phyloP scores from a whole-genome alignment of 2,113 vertebrate genomes.

The Myodes glareolus region DNA sequence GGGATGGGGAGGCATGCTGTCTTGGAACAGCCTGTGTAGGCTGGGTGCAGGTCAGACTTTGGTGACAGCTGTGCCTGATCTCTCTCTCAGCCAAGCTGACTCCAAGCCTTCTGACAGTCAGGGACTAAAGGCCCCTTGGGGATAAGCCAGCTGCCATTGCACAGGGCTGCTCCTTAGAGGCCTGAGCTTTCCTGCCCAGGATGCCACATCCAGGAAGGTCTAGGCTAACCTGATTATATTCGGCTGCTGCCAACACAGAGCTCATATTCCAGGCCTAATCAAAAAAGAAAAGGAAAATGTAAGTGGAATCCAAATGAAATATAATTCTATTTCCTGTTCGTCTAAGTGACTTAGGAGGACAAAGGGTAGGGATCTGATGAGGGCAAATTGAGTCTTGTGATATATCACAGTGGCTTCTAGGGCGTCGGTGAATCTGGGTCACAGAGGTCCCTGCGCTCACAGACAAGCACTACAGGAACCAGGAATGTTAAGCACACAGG shows the following conservation, averaged over 20 bases:
- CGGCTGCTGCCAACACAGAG: conserved; percentile 39
- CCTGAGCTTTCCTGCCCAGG: neutral
- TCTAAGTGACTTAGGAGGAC: conserved; percentile 23
- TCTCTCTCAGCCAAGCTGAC: neutral
- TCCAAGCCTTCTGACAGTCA: neutral
- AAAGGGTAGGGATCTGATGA: conserved; percentile 44
- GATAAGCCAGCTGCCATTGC: neutral
- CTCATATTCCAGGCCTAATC: conserved; percentile 50
- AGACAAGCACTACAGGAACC: neutral
- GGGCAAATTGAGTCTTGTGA: conserved; percentile 14
- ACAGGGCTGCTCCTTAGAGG: neutral
- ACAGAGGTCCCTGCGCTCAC: neutral
- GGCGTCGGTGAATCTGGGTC: neutral
- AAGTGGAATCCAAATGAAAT: conserved; percentile 70
- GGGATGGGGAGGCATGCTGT: neutral
- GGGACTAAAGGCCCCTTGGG: neutral
- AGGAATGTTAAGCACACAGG: neutral
- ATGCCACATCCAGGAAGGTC: neutral
- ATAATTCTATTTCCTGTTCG: conserved; percentile 67
- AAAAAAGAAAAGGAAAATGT: conserved; percentile 25
- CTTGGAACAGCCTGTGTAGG: neutral
- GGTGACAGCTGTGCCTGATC: neutral
- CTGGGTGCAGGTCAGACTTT: neutral
- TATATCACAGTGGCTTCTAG: neutral
- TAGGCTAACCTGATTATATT: conserved; percentile 41